Base-by-base conservation (phyloP, 2,888 invertebrate species). In the Rugalucina vietnamica region DNA sequence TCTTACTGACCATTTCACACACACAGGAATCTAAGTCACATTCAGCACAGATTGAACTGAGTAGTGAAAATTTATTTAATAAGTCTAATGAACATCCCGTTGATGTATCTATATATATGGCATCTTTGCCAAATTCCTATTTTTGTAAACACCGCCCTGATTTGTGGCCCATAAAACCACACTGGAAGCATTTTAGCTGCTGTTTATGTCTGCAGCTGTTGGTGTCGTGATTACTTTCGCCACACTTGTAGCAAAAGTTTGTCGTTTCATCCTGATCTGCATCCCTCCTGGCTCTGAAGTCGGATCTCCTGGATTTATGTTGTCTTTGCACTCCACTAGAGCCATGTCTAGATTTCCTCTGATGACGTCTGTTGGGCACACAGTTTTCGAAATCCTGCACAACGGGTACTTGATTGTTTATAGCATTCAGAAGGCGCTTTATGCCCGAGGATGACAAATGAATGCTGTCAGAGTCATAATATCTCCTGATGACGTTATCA, bases 121-220 rank as follows among this genome's bases (percentile, higher is more conserved):
- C 65, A 65, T 65, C 65, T 34, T 65, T 65, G 65, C 65, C 65
- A 34, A 65, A 34, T 65, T 18, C 60, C 60, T 60, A 54, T 21
- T 4, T 27, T 65, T 65, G 32, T 4, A 65, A 21, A 34, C 65
- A 65, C 32, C 65, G 65, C 34, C 65, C 65, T 29, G 65, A 65
- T 21, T 65, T 65, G 21, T 65, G 65, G 1, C 65, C 65, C 32
- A 65, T 4, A 10, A 12, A 34, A 18, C 65, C 65, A 65, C 65
- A 65, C 2, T 65, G 65, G 29, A 12, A 34, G 24, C 65, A 65
- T 18, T 34, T 32, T 65, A 65, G 34, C 18, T 65, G 65, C 21
- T 65, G 5, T 8, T 34, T 65, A 34, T 65, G 65, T 34, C 34
- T 65, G 34, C 65, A 65, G 21, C 34, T 34, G 29, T 14, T 65